Percentiles rank a stretch among this genome's conserved stretches.
Conservation (phyloP, 2,797 vertebrate genomes). For the Cirrhinus molitorella region DNA sequence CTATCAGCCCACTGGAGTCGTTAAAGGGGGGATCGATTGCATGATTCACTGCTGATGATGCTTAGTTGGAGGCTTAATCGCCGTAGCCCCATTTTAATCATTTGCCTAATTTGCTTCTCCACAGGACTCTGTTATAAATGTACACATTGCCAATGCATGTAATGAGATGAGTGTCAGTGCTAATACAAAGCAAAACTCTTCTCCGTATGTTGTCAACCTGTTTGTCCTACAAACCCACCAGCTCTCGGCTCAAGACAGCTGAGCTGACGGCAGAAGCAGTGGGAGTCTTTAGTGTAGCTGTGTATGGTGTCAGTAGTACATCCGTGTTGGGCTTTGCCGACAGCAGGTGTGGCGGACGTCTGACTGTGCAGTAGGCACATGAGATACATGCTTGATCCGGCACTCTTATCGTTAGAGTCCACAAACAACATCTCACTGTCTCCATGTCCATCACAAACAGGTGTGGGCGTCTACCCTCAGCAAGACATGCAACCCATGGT, state of each 20-base stretch:
- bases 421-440: constrained; percentile 40
- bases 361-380: constrained; percentile 19
- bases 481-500: constrained; percentile 93
- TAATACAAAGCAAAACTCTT: background rate
- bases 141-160: constrained; percentile 27
- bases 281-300: constrained; percentile 60
- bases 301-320: constrained; percentile 58
- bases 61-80: constrained; percentile 4
- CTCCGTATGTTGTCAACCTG: background rate
- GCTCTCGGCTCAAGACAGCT: constrained; percentile 60
- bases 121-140: constrained; percentile 36
- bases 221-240: constrained; percentile 42
- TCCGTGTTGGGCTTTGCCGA: constrained; percentile 58
- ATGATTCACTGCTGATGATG: background rate
- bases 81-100: background rate
- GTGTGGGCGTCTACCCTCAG: constrained; percentile 90
- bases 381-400: constrained; percentile 20
- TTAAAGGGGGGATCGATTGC: background rate
- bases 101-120: background rate
- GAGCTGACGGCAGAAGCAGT: constrained; percentile 62
- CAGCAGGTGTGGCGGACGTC: constrained; percentile 64
- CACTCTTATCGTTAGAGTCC: constrained; percentile 1
- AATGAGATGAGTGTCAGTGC: background rate
- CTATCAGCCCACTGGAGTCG: background rate
- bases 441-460: constrained; percentile 72